A percentile compares a stretch with the other conserved stretches of the same genome.
Conservation (phyloP, 2,797 vertebrate species). For the Pachyuromys duprasi region DNA sequence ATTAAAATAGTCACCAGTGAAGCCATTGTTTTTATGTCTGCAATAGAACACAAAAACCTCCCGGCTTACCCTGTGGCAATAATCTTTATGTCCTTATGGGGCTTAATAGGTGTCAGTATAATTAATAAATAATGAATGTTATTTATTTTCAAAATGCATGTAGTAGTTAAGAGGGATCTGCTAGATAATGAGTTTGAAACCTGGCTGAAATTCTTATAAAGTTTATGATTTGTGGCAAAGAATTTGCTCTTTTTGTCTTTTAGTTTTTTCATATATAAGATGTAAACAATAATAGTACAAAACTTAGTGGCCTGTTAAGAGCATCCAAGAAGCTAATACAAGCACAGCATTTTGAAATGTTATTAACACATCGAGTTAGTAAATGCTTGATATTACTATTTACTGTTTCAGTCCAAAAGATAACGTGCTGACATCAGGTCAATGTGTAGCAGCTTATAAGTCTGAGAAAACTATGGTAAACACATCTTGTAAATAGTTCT, state of each 20-base stretch:
- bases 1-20: background rate
- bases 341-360: background rate
- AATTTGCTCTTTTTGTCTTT: background rate
- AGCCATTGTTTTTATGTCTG: background rate
- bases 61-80: background rate
- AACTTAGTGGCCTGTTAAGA: background rate
- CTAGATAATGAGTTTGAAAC: background rate
- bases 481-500: background rate
- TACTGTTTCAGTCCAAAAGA: background rate
- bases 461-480: slow-evolving; percentile 25
- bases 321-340: background rate
- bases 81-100: background rate
- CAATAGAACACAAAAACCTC: slow-evolving; percentile 10
- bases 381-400: slow-evolving; percentile 2
- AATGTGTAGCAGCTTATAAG: background rate
- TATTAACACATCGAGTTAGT: background rate
- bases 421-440: background rate
- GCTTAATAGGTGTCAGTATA: background rate
- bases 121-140: slow-evolving; percentile 10
- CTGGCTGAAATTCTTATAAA: background rate
- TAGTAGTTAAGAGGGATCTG: background rate
- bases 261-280: slow-evolving; percentile 23
- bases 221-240: background rate
- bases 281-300: background rate
- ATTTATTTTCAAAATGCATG: slow-evolving; percentile 27